Conservation (phyloP, 2,888 invertebrate species). For the Rotaria sp. region DNA sequence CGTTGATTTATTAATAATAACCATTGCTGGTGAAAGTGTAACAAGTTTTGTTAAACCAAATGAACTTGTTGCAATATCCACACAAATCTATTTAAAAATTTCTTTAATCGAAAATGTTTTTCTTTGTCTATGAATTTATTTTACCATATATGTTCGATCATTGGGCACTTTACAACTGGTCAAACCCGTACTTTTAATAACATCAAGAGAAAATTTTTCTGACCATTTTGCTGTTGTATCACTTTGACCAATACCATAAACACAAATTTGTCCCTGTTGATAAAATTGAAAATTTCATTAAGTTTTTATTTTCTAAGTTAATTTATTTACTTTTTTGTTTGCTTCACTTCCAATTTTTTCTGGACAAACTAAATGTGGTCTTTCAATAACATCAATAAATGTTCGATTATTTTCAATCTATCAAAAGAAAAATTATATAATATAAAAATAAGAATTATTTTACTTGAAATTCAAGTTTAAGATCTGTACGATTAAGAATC, state of each 20-base stretch:
- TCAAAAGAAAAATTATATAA: neutral
- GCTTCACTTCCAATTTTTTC: neutral
- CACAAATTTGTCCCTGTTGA: neutral
- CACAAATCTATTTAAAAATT: constrained; percentile 67
- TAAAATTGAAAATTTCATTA: neutral
- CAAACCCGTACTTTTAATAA: constrained; percentile 92
- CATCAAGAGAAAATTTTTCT: constrained; percentile 89
- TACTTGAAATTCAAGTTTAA: constrained; percentile 31
- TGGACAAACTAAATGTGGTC: neutral
- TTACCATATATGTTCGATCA: constrained; percentile 49
- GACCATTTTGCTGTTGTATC: constrained; percentile 73
- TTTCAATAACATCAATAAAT: neutral
- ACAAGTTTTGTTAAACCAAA: constrained; percentile 90
- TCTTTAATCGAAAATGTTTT: neutral
- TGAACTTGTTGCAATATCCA: constrained; percentile 79
- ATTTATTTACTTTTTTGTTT: neutral
- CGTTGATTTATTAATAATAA: constrained; percentile 60
- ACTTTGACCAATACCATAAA: neutral
- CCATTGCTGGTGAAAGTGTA: constrained; percentile 82
- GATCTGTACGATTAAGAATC: constrained; percentile 35
- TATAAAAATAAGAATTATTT: neutral
- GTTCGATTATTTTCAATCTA: neutral
- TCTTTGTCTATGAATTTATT: constrained; percentile 28
- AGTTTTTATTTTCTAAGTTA: neutral
- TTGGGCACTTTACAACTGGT: constrained; percentile 48